A percentile compares a stretch with the other conserved stretches of the same genome.
These are phyloP conservation scores for Crenuchus spilurus DNA, from an alignment of 2,797 vertebrate genomes.

Conservation along the genomic window DNA sequence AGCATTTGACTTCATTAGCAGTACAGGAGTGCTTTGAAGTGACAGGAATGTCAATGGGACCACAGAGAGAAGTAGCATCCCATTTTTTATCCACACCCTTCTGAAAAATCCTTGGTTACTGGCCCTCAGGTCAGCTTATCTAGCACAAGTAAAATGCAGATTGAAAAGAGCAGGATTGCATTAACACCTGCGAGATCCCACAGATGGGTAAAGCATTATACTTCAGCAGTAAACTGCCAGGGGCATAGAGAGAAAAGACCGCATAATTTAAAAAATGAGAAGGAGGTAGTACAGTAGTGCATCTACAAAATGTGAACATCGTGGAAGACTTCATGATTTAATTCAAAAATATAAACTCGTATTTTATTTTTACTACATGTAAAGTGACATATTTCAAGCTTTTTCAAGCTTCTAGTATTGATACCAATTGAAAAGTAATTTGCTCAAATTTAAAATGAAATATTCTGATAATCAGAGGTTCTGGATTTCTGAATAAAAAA, in stretches of 20 bases:
- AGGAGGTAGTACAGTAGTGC: no score
- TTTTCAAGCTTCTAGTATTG: no score
- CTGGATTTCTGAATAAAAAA: no score
- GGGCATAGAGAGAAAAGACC: conserved; percentile 36
- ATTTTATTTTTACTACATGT: no score
- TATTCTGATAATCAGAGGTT: no score
- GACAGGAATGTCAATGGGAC: conserved; percentile 42
- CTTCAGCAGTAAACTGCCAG: conserved; percentile 27
- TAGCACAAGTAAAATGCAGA: conserved; percentile 49
- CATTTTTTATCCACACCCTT: conserved; percentile 44
- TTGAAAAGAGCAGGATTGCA: conserved; percentile 38
- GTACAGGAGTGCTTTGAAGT: conserved; percentile 48
- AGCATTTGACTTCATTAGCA: conserved; percentile 52
- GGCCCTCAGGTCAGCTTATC: conserved; percentile 50
- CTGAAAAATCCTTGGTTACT: conserved; percentile 37
- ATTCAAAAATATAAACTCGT: no score
- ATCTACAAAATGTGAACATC: no score
- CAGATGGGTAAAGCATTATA: conserved; percentile 51
- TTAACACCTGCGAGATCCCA: conserved; percentile 44
- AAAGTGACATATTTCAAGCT: no score
- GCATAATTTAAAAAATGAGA: not conserved
- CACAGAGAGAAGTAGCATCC: conserved; percentile 40
- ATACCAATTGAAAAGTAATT: no score
- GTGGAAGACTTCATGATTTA: no score
- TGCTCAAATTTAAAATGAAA: no score